phyloP scores from a whole-genome alignment of 2,113 vertebrate genomes.

The Platanista minor region DNA sequence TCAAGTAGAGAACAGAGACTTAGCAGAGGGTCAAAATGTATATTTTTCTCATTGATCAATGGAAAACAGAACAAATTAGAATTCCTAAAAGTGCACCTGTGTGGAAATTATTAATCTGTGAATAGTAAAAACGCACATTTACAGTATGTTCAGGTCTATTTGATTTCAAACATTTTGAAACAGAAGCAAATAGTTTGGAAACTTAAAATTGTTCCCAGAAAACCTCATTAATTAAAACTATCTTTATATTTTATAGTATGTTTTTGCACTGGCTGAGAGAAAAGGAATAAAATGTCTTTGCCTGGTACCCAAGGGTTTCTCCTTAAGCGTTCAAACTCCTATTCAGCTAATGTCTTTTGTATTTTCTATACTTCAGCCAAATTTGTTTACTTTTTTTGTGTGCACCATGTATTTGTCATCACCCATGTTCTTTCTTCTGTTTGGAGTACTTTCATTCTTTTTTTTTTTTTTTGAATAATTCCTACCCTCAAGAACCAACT shows the following conservation, averaged over 20 bases:
- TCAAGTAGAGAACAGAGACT: not conserved
- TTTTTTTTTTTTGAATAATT: not conserved
- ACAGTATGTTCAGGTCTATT: not conserved
- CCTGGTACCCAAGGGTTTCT: not conserved
- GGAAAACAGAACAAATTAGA: not conserved
- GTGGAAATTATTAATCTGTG: not conserved
- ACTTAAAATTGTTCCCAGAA: not conserved
- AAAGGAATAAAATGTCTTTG: not conserved
- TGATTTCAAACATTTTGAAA: not conserved
- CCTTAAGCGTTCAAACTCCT: not conserved
- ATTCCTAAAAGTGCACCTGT: not conserved
- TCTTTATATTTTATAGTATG: not conserved
- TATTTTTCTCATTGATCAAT: not conserved
- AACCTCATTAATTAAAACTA: not conserved
- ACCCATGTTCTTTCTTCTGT: not conserved
- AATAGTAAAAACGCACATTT: not conserved
- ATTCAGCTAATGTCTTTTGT: not conserved
- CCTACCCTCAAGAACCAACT: not conserved
- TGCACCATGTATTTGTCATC: not conserved
- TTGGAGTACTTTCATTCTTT: not conserved
- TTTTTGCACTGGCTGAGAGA: not conserved
- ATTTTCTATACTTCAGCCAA: not conserved
- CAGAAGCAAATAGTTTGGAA: not conserved
- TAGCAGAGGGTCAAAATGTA: not conserved
- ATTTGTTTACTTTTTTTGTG: not conserved